Base-by-base conservation (phyloP, 2,888 invertebrate species). In the Andrena haemorrhoa region DNA sequence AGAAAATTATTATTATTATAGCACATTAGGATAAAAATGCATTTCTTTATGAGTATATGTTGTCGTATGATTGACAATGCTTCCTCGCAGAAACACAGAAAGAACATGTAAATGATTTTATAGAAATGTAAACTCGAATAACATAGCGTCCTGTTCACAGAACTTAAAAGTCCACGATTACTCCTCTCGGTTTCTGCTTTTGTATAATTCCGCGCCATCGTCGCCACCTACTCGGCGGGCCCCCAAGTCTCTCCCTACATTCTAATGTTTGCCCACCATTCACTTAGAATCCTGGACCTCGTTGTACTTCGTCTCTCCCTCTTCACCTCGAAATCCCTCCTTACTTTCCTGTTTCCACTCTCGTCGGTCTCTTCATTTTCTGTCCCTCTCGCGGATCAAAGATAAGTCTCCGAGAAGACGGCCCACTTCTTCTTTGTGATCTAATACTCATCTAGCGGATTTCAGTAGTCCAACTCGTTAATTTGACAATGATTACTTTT, bases 281-380 rank as follows among this genome's bases (percentile, higher is more conserved):
- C 88, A 89, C 90, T 90, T 90, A 87, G 83, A 88, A 86, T 83
- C 81, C 82, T 74, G 86, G 86, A 82, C 84, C 85, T 70, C 75
- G 78, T 71, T 53, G 66, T 72, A 81, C 82, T 74, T 83, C 79
- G 70, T 82, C 80, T 79, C 77, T 69, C 77, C 41, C 41, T 41
- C 41, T 41, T 16, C 41, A 41, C 41, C 41, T 16, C 41, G 16
- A 41, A 41, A 41, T 41, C 78, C 77, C 70, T 41, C 41, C 76
- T 33, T 64, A 61, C 31, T 75, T 49, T 56, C 33, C 65, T 41
- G 66, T 33, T 61, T 23, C n/a, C 56, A 33, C 69, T 64, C 47
- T 58, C 61, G 1, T 53, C 20, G 31, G 16, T 16, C 33, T 60
- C 41, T 69, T 60, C 64, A 68, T 64, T 61, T 75, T 23, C 29